A percentile compares a stretch with the other conserved stretches of the same genome.
Conservation (phyloP, 2,797 vertebrate species). For the Calcarius lapponicus region DNA sequence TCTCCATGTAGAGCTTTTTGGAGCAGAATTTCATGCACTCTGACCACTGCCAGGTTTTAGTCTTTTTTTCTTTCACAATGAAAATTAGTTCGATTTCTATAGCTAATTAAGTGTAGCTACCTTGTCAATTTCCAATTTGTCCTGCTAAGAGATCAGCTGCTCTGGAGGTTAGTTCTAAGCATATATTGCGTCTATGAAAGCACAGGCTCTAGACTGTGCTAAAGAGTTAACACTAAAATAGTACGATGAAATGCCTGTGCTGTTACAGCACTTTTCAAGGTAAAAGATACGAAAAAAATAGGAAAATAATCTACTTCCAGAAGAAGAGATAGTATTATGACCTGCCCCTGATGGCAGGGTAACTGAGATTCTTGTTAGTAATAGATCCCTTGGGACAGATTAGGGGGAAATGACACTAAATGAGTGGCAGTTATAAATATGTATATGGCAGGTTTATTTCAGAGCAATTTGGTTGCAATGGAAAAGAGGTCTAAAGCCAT, state of each 20-base stretch:
- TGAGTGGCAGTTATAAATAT: background rate
- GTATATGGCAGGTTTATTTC: background rate
- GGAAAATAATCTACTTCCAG: background rate
- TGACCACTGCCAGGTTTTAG: background rate
- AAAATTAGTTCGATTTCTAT: background rate
- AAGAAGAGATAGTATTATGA: background rate
- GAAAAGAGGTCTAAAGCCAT: background rate
- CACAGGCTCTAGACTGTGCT: background rate
- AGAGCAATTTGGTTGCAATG: background rate
- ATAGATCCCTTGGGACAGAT: background rate
- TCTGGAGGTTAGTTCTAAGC: background rate
- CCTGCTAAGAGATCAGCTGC: background rate
- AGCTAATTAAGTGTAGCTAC: background rate
- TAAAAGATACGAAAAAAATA: background rate
- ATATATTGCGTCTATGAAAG: background rate
- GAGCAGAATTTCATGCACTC: background rate
- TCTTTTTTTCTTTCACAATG: background rate
- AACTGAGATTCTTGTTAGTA: background rate
- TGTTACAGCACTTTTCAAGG: background rate
- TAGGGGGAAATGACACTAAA: background rate
- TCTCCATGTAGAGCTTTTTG: background rate
- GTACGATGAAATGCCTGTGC: fast-evolving
- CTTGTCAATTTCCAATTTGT: background rate
- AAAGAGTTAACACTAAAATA: background rate
- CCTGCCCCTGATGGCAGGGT: background rate